phyloP scores from a whole-genome alignment of 2,888 invertebrate species.

The Nephrotoma guestfalica region DNA sequence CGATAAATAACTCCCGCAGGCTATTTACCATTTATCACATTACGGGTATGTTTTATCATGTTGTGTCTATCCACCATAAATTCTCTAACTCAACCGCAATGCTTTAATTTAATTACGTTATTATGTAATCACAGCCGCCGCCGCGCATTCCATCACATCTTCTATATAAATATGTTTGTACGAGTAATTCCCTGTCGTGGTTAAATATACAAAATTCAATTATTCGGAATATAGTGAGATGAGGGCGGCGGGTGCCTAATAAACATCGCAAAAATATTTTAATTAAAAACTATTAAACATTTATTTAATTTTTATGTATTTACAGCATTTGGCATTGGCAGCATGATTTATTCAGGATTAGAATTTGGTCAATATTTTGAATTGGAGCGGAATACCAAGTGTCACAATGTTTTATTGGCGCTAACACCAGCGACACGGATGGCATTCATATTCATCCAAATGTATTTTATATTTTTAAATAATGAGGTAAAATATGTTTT shows the following conservation, averaged over 20 bases:
- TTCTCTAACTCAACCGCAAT: not conserved
- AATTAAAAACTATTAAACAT: not conserved
- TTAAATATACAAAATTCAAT: not conserved
- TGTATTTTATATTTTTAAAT: constrained; percentile 96
- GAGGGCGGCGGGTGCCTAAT: not conserved
- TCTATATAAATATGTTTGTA: not conserved
- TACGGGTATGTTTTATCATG: too few species aligned
- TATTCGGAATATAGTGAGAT: not conserved
- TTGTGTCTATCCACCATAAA: too few species aligned
- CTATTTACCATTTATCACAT: not conserved
- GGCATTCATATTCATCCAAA: constrained; percentile 93
- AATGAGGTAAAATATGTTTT: constrained; percentile 58
- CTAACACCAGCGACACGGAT: constrained; percentile 83
- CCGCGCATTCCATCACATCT: not conserved
- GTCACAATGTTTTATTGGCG: constrained; percentile 80
- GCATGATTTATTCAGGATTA: constrained; percentile 92
- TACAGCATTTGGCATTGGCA: constrained; percentile 88
- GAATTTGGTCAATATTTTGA: constrained; percentile 95
- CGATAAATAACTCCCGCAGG: not conserved
- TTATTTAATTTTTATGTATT: constrained; percentile 13
- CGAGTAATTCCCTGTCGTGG: not conserved
- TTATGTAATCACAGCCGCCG: not conserved
- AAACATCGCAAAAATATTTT: not conserved
- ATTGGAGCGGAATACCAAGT: constrained; percentile 74
- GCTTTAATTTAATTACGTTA: not conserved